phyloP scores from a whole-genome alignment of 2,113 vertebrate species.

The Corynorhinus townsendii region DNA sequence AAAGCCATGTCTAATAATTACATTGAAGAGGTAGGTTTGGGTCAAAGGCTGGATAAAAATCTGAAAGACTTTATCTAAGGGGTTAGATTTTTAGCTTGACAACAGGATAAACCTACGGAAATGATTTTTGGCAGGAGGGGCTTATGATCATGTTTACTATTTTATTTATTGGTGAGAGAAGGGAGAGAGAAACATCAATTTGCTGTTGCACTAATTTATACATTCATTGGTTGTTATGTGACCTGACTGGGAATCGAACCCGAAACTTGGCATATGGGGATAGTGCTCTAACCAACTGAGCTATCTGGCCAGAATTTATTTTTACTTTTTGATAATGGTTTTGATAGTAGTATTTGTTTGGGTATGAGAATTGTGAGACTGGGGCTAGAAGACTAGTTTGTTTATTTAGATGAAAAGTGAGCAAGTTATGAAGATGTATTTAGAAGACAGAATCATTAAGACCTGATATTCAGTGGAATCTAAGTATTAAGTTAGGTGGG shows the following conservation, averaged over 20 bases:
- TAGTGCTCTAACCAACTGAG: neutral
- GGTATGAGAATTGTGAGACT: neutral
- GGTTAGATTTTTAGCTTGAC: neutral
- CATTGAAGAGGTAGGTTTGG: neutral
- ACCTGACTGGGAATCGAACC: neutral
- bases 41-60: neutral
- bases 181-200: neutral
- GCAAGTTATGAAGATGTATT: neutral
- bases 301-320: neutral
- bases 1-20: neutral
- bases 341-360: neutral
- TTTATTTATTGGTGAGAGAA: neutral
- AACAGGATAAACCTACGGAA: neutral
- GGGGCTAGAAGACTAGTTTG: neutral
- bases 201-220: neutral
- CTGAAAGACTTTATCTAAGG: neutral
- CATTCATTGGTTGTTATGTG: neutral
- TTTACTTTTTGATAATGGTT: neutral
- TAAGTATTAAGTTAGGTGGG: neutral
- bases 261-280: neutral
- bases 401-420: conserved; percentile 26
- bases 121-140: neutral
- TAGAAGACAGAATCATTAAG: neutral
- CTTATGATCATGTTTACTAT: neutral
- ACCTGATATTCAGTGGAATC: neutral